Evolutionary conservation across 2,888 invertebrate species (phyloP), one percentile per base, ranked within the genome.

Genomic region (Argyresthia goedartella): DNA sequence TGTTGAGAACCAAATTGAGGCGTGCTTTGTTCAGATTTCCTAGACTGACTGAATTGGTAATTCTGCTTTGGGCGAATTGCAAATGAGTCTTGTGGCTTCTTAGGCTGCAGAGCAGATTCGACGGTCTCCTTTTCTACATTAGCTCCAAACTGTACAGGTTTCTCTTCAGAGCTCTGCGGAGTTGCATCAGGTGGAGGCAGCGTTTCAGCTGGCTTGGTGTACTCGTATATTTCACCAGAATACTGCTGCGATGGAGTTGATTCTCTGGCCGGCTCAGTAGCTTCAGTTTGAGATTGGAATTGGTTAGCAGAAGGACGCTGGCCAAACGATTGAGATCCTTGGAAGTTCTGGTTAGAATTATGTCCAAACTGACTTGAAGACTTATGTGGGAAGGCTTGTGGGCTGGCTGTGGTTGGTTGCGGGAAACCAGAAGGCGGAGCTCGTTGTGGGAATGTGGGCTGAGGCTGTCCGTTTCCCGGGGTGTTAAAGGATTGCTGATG

Each of bases 181-280:
- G 50, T 16, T 67, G 56, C 36, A 11, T 47, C 48, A 8, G 50
- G 36, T 10, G 64, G 59, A 16, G 72, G 64, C 1, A 72, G 55
- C 43, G 60, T 59, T 53, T 66, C 63, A 13, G 64, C 60, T 44
- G 80, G 81, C 50, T 80, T 80, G 43, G 63, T 76, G 54, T 80
- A 80, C 55, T 81, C 69, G 53, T 81, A 79, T 55, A 81, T 59
- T 60, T 71, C 67, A 15, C 71, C 69, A 8, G 57, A 59, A 48
- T 69, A 67, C 43, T 51, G 45, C 35, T 45, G 51, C 25, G 25
- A 25, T 25, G 25, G 25, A 25, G 41, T 52, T 2, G 46, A 36
- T 47, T 39, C 35, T 7, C 15, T 42, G 10, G 42, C 42, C 4
- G 52, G 48, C 15, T 48, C 10, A 2, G 13, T 14, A 49, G 51